phyloP scores from a whole-genome alignment of 1,140 invertebrate species.

The Theocolax elegans region DNA sequence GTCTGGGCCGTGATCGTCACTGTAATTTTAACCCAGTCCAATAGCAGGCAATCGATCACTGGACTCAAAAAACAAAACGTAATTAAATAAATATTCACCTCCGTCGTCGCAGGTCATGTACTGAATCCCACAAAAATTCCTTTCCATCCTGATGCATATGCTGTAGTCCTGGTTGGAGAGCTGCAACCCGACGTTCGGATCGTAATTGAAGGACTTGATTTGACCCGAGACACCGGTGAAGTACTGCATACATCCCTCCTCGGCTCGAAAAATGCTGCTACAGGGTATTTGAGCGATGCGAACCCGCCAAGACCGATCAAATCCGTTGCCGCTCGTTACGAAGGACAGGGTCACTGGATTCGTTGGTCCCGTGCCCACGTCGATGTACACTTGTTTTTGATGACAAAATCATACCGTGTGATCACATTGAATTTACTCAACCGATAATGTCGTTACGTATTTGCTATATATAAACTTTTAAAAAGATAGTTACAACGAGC shows the following conservation, averaged over 20 bases:
- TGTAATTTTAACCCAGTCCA: slow-evolving; percentile 3
- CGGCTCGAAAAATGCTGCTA: slow-evolving; percentile 79
- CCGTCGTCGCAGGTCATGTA: slow-evolving; percentile 80
- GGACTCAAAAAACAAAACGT: no score
- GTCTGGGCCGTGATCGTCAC: background rate
- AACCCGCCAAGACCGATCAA: slow-evolving; percentile 83
- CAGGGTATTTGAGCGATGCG: slow-evolving; percentile 83
- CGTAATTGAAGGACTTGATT: slow-evolving; percentile 86
- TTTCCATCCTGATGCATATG: slow-evolving; percentile 84
- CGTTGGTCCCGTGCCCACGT: slow-evolving; percentile 78
- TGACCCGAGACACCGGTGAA: slow-evolving; percentile 83
- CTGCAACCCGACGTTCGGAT: slow-evolving; percentile 78
- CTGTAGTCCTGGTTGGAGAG: slow-evolving; percentile 90
- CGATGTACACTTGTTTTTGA: slow-evolving; percentile 90
- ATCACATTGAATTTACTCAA: no score
- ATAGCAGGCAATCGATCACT: no score
- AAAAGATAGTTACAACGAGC: no score
- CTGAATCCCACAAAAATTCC: slow-evolving; percentile 89
- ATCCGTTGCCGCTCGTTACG: slow-evolving; percentile 80
- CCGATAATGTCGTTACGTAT: no score
- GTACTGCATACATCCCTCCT: slow-evolving; percentile 87
- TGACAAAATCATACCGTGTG: no score
- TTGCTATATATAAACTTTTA: no score
- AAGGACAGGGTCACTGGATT: slow-evolving; percentile 82
- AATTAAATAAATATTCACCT: no score